Conservation (phyloP, 2,888 invertebrate genomes). For the Mesochorus sp. region DNA sequence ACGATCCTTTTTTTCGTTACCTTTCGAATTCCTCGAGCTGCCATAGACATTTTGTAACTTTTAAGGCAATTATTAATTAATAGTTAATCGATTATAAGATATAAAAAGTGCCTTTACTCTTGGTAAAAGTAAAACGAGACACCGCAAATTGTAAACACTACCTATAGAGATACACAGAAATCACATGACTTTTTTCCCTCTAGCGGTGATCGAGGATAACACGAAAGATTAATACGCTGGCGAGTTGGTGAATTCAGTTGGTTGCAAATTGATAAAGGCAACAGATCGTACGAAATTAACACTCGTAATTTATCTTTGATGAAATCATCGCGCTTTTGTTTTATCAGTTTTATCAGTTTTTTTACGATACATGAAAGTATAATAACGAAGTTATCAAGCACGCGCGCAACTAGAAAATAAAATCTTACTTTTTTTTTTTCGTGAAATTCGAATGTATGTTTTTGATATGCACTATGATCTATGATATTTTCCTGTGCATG, state of each 20-base stretch:
- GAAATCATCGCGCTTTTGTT: neutral
- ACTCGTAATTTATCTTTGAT: constrained; percentile 2
- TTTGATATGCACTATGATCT: constrained; percentile 12
- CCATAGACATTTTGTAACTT: constrained; percentile 7
- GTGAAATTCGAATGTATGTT: neutral
- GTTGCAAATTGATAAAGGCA: constrained; percentile 46
- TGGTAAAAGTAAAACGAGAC: constrained; percentile 9
- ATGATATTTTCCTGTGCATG: neutral
- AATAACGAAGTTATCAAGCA: neutral
- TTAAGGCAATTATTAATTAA: neutral
- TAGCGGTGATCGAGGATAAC: constrained; percentile 32
- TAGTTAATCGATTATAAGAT: constrained; percentile 27
- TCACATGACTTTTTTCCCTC: constrained; percentile 33
- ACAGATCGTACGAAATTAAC: constrained; percentile 33
- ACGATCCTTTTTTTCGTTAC: constrained; percentile 15
- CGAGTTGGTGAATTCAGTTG: constrained; percentile 47
- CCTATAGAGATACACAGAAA: neutral
- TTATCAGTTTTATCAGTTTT: neutral
- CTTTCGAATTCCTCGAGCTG: constrained; percentile 40
- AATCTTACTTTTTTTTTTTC: neutral
- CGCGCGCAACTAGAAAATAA: neutral
- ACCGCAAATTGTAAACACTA: constrained; percentile 11
- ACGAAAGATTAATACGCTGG: neutral
- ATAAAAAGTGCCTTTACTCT: too few species aligned
- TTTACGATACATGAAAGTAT: neutral